These are phyloP conservation scores for Limonius californicus DNA, from an alignment of 1,140 invertebrate genomes.

Conservation along the genomic window DNA sequence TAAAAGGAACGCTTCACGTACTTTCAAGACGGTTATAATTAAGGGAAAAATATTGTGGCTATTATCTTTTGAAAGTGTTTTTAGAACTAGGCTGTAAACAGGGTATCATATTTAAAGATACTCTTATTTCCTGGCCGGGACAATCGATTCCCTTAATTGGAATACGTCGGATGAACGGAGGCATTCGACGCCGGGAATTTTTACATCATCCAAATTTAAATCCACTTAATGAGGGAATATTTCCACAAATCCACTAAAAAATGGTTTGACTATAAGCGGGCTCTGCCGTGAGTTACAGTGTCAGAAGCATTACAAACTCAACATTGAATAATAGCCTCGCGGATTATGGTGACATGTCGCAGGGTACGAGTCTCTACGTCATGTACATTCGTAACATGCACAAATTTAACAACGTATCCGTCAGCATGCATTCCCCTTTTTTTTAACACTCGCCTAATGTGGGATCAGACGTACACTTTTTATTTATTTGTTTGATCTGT, in stretches of 20 bases:
- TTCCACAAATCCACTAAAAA: constrained; percentile 3
- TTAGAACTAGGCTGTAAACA: too few relatives aligned
- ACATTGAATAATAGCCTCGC: not conserved
- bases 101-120: too few relatives aligned
- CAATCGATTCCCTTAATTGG: constrained; percentile 3
- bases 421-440: too few relatives aligned
- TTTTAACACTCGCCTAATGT: too few relatives aligned
- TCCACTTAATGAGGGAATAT: constrained; percentile 7
- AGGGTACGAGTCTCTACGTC: not conserved
- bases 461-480: too few relatives aligned
- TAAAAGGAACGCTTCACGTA: too few relatives aligned
- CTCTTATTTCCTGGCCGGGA: too few relatives aligned
- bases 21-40: too few relatives aligned
- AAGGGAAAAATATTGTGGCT: too few relatives aligned
- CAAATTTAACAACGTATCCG: not conserved
- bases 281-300: not conserved
- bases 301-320: constrained; percentile 3
- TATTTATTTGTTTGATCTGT: too few relatives aligned
- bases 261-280: not conserved
- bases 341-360: constrained; percentile 6
- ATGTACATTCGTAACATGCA: not conserved
- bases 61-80: too few relatives aligned
- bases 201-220: not conserved
- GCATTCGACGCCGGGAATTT: not conserved
- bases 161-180: not conserved